Base-by-base conservation (phyloP, 1,140 invertebrate species). In the Calephelis virginiensis region DNA sequence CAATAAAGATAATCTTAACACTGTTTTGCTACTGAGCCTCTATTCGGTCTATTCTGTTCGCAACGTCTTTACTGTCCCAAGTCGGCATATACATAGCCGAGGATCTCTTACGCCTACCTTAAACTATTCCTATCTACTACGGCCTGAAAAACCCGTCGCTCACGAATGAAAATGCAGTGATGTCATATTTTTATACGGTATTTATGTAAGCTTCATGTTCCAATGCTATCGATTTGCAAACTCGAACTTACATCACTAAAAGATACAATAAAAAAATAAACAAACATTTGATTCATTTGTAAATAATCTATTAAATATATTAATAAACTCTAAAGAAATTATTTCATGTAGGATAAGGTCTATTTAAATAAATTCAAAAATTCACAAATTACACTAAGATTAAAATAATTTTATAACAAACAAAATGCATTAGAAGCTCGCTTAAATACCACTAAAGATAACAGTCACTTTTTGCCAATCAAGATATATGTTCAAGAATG, bases 1-100 rank as follows among this genome's bases (percentile, higher is more conserved):
- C 72, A 74, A 65, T 69, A 71, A 71, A 74, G 72, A 69, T 14
- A 45, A 43, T 8, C 17, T 28, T 56, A 14, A 8, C 14, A 28
- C 17, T 56, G 6, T 11, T 56, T 10, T 37, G 53, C 17, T 56
- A 38, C 40, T 13, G 37, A 38, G 40, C 40, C 49, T 63, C 61
- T 64, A 56, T 37, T 13, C 63, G 49, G 10, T 56, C n/a, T 38
- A 68, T 14, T 48, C 43, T 10, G 37, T 43, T 61, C 12, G 12
- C 37, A 9, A 50, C 46, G 49, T 61, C 46, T 46, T 43, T 46
- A 45, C 61, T 45, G 45, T 61, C 38, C 63, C 49, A 40, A 63
- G 45, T 63, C 49, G 49, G 63, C 63, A 11, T 53, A 38, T 53
- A 64, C n/a, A 64, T 48, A 64, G 63, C 63, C 37, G 17, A 50